Conservation (phyloP, 1,140 invertebrate species). For the Caerostris darwini region DNA sequence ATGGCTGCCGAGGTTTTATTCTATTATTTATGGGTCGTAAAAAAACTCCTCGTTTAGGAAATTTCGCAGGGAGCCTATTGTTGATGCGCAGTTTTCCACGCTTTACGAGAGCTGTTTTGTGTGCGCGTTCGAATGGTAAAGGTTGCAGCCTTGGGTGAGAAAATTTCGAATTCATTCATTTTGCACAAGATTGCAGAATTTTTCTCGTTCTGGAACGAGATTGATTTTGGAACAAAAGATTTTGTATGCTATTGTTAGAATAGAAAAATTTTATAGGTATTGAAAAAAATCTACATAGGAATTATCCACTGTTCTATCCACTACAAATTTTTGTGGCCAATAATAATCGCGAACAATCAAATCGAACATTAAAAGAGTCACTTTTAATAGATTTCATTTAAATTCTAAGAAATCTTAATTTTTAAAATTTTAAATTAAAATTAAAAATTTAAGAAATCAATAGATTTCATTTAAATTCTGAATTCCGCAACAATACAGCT, state of each 20-base stretch:
- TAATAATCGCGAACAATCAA: too few relatives aligned
- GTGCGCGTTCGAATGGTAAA: slow-evolving; percentile 38
- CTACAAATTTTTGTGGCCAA: too few relatives aligned
- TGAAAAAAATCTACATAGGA: too few relatives aligned
- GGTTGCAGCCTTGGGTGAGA: slow-evolving; percentile 9
- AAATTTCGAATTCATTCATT: slow-evolving; percentile 13
- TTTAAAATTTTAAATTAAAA: too few relatives aligned
- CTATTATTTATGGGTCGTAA: slow-evolving; percentile 62
- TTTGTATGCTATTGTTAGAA: not conserved
- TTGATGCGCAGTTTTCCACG: slow-evolving; percentile 43
- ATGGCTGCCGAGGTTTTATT: slow-evolving; percentile 13
- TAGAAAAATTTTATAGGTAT: not conserved
- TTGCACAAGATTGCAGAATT: not conserved
- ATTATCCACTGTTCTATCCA: not conserved
- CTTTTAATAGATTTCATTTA: too few relatives aligned
- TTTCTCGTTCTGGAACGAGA: not conserved
- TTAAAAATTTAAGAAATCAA: too few relatives aligned
- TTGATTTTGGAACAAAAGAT: not conserved
- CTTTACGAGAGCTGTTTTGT: not conserved
- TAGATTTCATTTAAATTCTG: too few relatives aligned
- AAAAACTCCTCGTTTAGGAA: slow-evolving; percentile 37
- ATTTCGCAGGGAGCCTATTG: slow-evolving; percentile 31
- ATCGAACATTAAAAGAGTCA: too few relatives aligned
- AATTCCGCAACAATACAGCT: too few relatives aligned
- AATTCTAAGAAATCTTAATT: too few relatives aligned